phyloP scores from a whole-genome alignment of 2,113 vertebrate species.

The Gallinago jamesoni region DNA sequence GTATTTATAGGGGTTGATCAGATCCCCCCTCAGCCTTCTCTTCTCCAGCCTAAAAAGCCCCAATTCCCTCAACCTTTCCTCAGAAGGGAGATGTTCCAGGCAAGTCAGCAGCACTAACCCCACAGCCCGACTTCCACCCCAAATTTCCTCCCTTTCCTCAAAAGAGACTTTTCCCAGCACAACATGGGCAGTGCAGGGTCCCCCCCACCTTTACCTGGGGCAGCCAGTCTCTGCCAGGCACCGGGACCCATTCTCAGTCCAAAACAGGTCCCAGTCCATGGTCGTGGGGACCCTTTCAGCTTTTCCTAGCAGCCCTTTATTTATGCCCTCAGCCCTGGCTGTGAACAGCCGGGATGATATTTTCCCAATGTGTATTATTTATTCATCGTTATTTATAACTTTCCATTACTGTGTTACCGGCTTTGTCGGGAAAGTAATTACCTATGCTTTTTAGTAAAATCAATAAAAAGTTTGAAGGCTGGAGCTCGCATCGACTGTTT shows the following conservation, averaged over 20 bases:
- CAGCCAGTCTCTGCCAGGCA: rapidly evolving
- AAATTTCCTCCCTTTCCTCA: background rate
- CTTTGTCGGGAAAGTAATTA: conserved; percentile 30
- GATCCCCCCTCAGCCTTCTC: no score
- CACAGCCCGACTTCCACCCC: background rate
- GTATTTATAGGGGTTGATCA: no score
- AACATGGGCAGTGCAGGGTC: rapidly evolving
- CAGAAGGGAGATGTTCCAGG: no score
- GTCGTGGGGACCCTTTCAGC: rapidly evolving
- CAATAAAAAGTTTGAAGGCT: background rate
- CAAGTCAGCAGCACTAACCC: background rate
- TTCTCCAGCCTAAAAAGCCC: no score
- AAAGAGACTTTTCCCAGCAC: background rate
- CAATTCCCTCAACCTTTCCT: no score
- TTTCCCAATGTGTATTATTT: background rate
- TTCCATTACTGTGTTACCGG: background rate
- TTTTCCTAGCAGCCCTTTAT: background rate
- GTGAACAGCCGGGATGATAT: background rate
- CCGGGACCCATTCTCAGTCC: background rate
- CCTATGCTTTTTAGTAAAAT: conserved; percentile 15
- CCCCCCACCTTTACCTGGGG: rapidly evolving
- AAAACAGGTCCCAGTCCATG: rapidly evolving
- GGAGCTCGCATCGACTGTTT: background rate
- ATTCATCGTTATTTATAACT: conserved; percentile 19
- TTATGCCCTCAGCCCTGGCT: background rate